Percentiles rank a stretch among this genome's conserved stretches.
phyloP scores from a whole-genome alignment of 2,113 vertebrate species.

The Panthera tigris region DNA sequence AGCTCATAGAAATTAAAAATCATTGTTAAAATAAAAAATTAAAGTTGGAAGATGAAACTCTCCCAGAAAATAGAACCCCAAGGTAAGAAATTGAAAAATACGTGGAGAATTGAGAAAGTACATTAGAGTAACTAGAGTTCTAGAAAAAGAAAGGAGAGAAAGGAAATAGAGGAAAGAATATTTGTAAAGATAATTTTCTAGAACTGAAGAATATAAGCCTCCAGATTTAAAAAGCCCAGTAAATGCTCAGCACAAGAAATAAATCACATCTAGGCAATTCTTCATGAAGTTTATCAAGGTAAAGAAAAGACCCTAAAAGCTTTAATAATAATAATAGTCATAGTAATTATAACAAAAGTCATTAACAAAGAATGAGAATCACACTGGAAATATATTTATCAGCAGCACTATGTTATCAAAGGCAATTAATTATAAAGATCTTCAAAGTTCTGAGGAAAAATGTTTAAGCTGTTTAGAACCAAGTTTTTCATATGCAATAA shows the following conservation, averaged over 20 bases:
- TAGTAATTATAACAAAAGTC: not conserved
- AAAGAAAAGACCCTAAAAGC: not conserved
- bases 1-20: not conserved
- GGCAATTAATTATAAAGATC: not conserved
- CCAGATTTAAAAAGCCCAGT: not conserved
- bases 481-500: not conserved
- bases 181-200: not conserved
- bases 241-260: not conserved
- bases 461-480: not conserved
- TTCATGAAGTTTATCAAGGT: not conserved
- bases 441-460: not conserved
- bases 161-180: not conserved
- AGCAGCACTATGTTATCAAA: not conserved
- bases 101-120: not conserved
- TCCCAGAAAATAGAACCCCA: not conserved
- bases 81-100: not conserved
- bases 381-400: not conserved
- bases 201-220: not conserved
- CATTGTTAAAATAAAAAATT: not conserved
- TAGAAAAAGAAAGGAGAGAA: not conserved
- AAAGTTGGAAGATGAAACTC: not conserved
- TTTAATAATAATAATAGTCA: not conserved
- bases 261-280: not conserved
- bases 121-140: not conserved
- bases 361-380: not conserved